Percentiles rank a stretch among this genome's conserved stretches.
Conservation (phyloP, 2,113 vertebrate species). For the Forbesichthys papilliferus region DNA sequence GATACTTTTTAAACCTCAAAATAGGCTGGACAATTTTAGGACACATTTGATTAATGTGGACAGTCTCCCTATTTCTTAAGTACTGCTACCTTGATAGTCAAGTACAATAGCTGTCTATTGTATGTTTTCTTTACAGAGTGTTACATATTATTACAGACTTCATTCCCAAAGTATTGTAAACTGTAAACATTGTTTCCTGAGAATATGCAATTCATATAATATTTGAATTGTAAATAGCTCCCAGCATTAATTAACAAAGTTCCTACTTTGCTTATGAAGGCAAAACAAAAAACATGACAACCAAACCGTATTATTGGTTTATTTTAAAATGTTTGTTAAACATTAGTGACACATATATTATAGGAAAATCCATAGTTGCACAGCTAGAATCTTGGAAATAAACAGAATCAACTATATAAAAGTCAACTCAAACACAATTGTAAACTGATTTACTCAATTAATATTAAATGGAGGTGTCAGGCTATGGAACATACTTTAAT, state of each 20-base stretch:
- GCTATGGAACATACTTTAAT: background rate
- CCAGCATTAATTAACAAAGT: constrained; percentile 37
- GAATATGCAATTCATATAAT: constrained; percentile 47
- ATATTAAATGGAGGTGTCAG: background rate
- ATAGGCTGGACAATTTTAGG: constrained; percentile 58
- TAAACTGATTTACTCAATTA: background rate
- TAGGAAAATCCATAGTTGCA: background rate
- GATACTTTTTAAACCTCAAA: constrained; percentile 31
- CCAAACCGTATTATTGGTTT: background rate
- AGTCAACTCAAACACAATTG: too few species aligned
- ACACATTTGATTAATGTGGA: constrained; percentile 65
- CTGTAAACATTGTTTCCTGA: constrained; percentile 33
- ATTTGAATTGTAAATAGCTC: constrained; percentile 42
- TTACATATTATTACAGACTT: constrained; percentile 29
- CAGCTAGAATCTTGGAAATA: background rate
- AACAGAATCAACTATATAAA: too few species aligned
- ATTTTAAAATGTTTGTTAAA: background rate
- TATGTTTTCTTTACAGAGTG: background rate
- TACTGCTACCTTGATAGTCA: constrained; percentile 41
- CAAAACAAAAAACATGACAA: constrained; percentile 10
- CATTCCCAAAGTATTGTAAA: constrained; percentile 29
- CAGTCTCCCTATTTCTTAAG: constrained; percentile 50
- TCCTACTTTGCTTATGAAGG: constrained; percentile 31
- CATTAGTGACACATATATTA: background rate
- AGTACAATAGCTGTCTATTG: constrained; percentile 11